phyloP scores from a whole-genome alignment of 1,140 invertebrate genomes.

The Homalodisca vitripennis region DNA sequence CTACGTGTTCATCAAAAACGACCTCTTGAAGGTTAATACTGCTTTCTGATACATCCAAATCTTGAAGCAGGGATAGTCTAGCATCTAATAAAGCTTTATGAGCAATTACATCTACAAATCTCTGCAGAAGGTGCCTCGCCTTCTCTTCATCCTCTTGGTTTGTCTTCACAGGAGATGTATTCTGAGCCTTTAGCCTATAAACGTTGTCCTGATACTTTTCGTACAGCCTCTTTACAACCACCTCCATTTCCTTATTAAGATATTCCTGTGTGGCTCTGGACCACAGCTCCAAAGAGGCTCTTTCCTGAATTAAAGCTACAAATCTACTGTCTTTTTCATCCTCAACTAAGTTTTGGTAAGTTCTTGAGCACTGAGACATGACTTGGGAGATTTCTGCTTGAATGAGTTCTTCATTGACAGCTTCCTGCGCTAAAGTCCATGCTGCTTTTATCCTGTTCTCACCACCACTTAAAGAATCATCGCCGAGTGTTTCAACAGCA shows the following conservation, averaged over 20 bases:
- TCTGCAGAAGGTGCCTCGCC: constrained; percentile 56
- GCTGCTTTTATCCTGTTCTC: constrained; percentile 61
- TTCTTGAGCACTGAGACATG: constrained; percentile 61
- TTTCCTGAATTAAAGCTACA: constrained; percentile 52
- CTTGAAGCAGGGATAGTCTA: constrained; percentile 59
- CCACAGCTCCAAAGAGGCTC: constrained; percentile 64
- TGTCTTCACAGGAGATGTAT: constrained; percentile 28
- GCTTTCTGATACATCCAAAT: constrained; percentile 18
- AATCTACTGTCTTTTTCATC: constrained; percentile 42
- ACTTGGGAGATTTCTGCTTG: constrained; percentile 72
- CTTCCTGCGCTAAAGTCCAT: constrained; percentile 65
- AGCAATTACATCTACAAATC: constrained; percentile 72
- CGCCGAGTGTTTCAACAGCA: constrained; percentile 60
- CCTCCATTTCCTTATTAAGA: constrained; percentile 66
- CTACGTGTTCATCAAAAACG: constrained; percentile 41
- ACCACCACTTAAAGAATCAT: constrained; percentile 39
- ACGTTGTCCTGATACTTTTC: constrained; percentile 58
- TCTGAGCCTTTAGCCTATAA: constrained; percentile 40
- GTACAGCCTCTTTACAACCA: constrained; percentile 62
- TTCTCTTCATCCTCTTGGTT: constrained; percentile 48
- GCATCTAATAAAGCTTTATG: constrained; percentile 75
- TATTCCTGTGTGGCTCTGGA: constrained; percentile 65
- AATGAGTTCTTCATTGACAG: constrained; percentile 67
- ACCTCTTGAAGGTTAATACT: constrained; percentile 1
- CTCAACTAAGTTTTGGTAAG: constrained; percentile 56